Percentiles rank a stretch among this genome's conserved stretches.
phyloP scores from a whole-genome alignment of 2,888 invertebrate species.

The Ochropleura leucogaster region DNA sequence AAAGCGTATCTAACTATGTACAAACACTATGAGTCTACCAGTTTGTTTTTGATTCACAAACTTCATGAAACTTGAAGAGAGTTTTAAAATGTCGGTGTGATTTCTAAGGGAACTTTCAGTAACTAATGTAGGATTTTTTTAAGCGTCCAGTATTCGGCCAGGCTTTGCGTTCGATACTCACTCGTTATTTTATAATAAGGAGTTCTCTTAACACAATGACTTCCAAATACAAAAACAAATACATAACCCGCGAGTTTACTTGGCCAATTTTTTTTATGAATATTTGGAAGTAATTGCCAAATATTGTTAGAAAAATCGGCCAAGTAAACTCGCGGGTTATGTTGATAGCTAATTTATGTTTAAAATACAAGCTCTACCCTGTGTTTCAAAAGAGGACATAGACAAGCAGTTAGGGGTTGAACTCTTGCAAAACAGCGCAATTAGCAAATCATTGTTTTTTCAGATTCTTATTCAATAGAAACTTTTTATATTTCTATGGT shows the following conservation, averaged over 20 bases:
- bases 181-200: not conserved
- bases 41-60: constrained; percentile 22
- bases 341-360: constrained; percentile 5
- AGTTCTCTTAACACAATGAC: too few relatives aligned
- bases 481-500: constrained; percentile 12
- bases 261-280: too few relatives aligned
- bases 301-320: not conserved
- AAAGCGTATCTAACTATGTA: not conserved
- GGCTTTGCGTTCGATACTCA: not conserved
- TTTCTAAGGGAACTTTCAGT: constrained; percentile 2
- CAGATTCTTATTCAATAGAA: constrained; percentile 8
- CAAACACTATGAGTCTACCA: not conserved
- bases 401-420: constrained; percentile 36
- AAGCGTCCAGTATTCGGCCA: not conserved
- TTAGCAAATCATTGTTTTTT: constrained; percentile 13
- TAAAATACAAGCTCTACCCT: constrained; percentile 12
- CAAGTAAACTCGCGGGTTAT: not conserved
- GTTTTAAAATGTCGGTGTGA: not conserved
- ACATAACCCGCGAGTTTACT: too few relatives aligned
- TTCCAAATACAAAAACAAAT: too few relatives aligned
- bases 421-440: constrained; percentile 43
- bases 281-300: too few relatives aligned
- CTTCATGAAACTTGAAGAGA: not conserved
- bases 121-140: not conserved
- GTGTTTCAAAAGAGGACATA: constrained; percentile 33